These are phyloP conservation scores for Caenorhabditis panamensis DNA, from an alignment of 2,888 invertebrate genomes.

Conservation along the genomic window DNA sequence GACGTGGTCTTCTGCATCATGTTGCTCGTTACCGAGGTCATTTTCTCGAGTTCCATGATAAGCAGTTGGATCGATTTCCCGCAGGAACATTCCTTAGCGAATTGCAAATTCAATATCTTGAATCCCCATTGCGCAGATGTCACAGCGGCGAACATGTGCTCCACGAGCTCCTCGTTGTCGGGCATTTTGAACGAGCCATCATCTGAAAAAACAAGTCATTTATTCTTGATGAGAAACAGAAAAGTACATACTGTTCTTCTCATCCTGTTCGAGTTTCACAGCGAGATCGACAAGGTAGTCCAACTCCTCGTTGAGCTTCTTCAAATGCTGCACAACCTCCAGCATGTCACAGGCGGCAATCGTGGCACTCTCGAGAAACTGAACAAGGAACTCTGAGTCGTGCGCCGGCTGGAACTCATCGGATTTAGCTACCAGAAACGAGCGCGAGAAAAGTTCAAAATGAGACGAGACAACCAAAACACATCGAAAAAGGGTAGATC, in stretches of 20 bases:
- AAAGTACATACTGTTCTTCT: background rate
- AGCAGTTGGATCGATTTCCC: slow-evolving; percentile 7
- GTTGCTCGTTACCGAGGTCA: background rate
- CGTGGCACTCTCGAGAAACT: slow-evolving; percentile 25
- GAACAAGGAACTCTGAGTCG: slow-evolving; percentile 10
- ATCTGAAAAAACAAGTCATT: background rate
- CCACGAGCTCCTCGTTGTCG: background rate
- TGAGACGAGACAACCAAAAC: background rate
- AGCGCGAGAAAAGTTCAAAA: background rate
- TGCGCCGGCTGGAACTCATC: slow-evolving; percentile 26
- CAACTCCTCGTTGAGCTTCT: slow-evolving; percentile 17
- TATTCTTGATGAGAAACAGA: background rate
- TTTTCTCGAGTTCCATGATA: slow-evolving; percentile 32
- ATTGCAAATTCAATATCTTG: slow-evolving; percentile 16
- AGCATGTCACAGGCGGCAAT: slow-evolving; percentile 37
- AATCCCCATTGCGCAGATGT: slow-evolving; percentile 33
- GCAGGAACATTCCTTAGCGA: slow-evolving; percentile 26
- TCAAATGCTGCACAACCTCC: slow-evolving; percentile 37
- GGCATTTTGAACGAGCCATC: slow-evolving; percentile 7
- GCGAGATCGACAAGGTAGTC: slow-evolving; percentile 26
- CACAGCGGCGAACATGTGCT: slow-evolving; percentile 7
- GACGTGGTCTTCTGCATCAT: background rate
- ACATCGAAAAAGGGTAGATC: background rate
- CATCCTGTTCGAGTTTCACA: background rate
- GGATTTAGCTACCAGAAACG: background rate